Conservation (phyloP, 2,113 vertebrate species). For the Indicator indicator region DNA sequence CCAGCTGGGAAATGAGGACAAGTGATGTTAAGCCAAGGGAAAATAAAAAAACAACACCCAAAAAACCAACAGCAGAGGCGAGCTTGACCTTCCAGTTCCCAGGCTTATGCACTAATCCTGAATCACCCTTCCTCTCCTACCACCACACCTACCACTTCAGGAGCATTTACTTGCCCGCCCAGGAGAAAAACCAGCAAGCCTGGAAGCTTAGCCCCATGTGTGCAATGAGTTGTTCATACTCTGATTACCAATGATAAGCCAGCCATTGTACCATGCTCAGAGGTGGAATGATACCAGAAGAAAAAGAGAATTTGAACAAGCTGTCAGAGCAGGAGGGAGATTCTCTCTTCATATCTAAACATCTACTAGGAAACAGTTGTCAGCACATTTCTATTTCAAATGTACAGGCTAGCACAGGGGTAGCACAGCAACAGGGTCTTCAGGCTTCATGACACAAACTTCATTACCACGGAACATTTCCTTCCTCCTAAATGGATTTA, state of each 20-base stretch:
- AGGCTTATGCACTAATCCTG: neutral
- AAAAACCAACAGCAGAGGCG: neutral
- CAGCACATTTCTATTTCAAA: neutral
- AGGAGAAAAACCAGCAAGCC: neutral
- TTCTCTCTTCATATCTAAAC: neutral
- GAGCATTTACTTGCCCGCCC: neutral
- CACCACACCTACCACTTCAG: neutral
- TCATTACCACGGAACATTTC: slow-evolving; percentile 31
- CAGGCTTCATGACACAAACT: neutral
- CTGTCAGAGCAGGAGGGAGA: neutral
- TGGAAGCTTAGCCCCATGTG: neutral
- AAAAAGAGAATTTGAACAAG: neutral
- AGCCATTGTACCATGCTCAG: neutral
- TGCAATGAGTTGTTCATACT: neutral
- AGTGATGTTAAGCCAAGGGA: neutral
- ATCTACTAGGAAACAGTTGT: neutral
- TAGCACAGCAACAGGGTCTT: neutral
- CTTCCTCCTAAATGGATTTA: slow-evolving; percentile 32
- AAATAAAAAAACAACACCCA: neutral
- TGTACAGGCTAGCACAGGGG: neutral
- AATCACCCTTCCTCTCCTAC: slow-evolving; percentile 8
- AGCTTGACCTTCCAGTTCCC: neutral
- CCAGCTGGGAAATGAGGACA: neutral
- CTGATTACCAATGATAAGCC: neutral
- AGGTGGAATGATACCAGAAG: neutral